These are phyloP conservation scores for Brienomyrus longianalis DNA, from an alignment of 2,113 vertebrate genomes.

Conservation along the genomic window DNA sequence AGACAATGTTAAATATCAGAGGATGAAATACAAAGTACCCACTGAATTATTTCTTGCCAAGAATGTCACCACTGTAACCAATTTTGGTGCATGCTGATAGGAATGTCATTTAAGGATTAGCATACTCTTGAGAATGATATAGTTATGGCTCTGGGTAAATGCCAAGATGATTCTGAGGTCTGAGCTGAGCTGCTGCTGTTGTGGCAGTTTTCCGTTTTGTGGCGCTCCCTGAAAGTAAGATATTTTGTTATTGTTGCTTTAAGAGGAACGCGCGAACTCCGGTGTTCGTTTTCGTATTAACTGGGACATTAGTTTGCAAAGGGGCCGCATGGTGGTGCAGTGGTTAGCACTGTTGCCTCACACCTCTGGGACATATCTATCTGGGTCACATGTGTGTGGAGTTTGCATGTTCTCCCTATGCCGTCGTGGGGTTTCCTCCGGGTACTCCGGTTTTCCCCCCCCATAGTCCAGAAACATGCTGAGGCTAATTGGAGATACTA, in stretches of 20 bases:
- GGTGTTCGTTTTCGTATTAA: not conserved
- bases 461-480: no score
- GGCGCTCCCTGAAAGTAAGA: not conserved
- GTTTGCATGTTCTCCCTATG: no score
- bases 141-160: not conserved
- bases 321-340: no score
- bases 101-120: not conserved
- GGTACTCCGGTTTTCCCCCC: no score
- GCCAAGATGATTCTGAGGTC: not conserved
- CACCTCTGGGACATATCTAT: no score
- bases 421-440: no score
- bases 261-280: not conserved
- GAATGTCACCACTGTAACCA: not conserved
- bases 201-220: not conserved
- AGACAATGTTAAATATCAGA: constrained; percentile 7
- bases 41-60: not conserved
- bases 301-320: not conserved
- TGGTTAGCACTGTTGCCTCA: no score
- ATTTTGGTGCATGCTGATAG: not conserved
- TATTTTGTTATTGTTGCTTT: not conserved
- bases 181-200: not conserved
- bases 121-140: not conserved
- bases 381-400: no score
- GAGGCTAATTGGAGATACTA: no score
- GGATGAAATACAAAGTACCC: not conserved